Evolutionary conservation across 2,113 vertebrate genomes (phyloP).

Genomic region (Caranx melampygus): DNA sequence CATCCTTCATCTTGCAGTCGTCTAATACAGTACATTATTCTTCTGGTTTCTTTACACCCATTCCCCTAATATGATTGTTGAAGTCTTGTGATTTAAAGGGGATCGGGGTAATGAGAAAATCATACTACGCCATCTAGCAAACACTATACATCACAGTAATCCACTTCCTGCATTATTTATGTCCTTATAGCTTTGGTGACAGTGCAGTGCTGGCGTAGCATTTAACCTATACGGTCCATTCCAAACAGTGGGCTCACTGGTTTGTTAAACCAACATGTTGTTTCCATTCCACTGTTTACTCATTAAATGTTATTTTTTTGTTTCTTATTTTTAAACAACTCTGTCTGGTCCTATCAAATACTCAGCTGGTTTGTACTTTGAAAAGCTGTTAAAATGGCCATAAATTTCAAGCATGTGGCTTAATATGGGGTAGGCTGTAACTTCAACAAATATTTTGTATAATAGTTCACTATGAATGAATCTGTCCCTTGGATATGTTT

Average conservation of each 20-base stretch:
- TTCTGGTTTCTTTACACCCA: constrained; percentile 28
- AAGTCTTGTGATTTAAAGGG: constrained; percentile 54
- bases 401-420: constrained; percentile 15
- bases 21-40: constrained; percentile 46
- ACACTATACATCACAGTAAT: constrained; percentile 16
- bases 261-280: constrained; percentile 25
- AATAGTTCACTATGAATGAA: constrained; percentile 5
- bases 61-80: constrained; percentile 48
- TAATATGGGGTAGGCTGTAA: constrained; percentile 3
- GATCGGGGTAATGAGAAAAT: constrained; percentile 54
- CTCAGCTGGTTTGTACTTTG: constrained; percentile 35
- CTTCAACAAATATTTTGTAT: constrained; percentile 22
- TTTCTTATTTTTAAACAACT: constrained; percentile 12
- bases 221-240: constrained; percentile 34
- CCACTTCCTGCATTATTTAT: constrained; percentile 50
- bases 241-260: constrained; percentile 4
- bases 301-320: background rate
- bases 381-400: constrained; percentile 6
- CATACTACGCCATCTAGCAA: constrained; percentile 26
- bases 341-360: constrained; percentile 37
- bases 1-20: constrained; percentile 15
- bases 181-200: background rate
- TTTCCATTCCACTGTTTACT: constrained; percentile 28
- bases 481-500: constrained; percentile 8
- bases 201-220: constrained; percentile 13